Evolutionary conservation across 2,797 vertebrate genomes (phyloP), one percentile per base, ranked within the genome.

Genomic region (Sciaenops ocellatus): DNA sequence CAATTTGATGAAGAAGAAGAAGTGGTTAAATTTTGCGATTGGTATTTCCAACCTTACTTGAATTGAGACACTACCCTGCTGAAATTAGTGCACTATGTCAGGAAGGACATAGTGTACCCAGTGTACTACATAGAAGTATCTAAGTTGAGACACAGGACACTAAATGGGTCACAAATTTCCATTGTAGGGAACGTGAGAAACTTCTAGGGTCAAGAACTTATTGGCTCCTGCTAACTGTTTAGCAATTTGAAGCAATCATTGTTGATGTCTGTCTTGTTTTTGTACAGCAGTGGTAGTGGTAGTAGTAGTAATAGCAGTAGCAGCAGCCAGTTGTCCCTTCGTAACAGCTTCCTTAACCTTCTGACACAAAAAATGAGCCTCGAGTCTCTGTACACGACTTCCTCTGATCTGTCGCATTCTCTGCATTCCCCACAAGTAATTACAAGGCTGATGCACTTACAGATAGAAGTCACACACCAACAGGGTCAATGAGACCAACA

Each of bases 391-490:
- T 18, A 3, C n/a, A n/a, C 1, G 2, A 16, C 51, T 41, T 42
- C 74, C 46, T 72, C 38, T 79, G 69, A 64, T 74, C 73, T 63
- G 47, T 38, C 15, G 13, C 73, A 72, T 74, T 69, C 54, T 64
- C 63, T n/a, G 24, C 69, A 79, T 75, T 74, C 76, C 47, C 15
- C 22, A 5, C 3, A 0, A 50, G 56, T 41, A 74, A 77, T 77
- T 75, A 77, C 54, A 61, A 67, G 22, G 28, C n/a, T 30, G 73
- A 78, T 74, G 66, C 64, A 28, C 72, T 56, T 3, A 9, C 41
- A 82, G 54, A 70, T 26, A 81, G 55, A 65, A 42, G n/a, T 18
- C 5, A 3, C 22, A 54, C 47, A 56, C 18, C 63, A 42, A 17
- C 59, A 30, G 51, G 57, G 56, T 59, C 42, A 60, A 46, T 12